These are phyloP conservation scores for Maconellicoccus hirsutus DNA, from an alignment of 1,140 invertebrate species.

Conservation along the genomic window DNA sequence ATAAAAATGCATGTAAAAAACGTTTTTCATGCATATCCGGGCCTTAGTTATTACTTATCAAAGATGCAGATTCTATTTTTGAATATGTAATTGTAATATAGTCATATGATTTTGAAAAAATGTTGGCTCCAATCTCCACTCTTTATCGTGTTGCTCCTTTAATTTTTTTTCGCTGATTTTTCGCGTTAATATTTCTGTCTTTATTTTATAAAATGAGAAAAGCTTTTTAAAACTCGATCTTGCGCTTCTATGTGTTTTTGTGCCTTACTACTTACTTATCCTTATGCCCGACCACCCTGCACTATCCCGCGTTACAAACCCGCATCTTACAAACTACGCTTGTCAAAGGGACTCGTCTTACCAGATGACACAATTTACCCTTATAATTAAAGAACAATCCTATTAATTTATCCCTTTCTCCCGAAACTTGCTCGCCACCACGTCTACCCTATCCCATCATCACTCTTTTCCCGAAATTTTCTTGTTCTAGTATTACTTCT, in stretches of 20 bases:
- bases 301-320: neutral
- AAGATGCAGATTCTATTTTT: too few relatives aligned
- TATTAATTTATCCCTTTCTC: constrained; percentile 21
- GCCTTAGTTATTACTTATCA: too few relatives aligned
- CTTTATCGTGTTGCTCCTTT: too few relatives aligned
- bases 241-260: neutral
- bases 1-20: too few relatives aligned
- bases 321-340: constrained; percentile 18
- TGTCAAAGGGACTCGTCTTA: constrained; percentile 21
- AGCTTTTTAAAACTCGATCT: neutral
- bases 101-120: too few relatives aligned
- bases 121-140: too few relatives aligned
- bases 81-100: too few relatives aligned
- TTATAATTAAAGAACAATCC: constrained; percentile 22
- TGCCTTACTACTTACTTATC: neutral
- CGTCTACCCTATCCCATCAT: neutral
- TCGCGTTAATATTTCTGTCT: too few relatives aligned
- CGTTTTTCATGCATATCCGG: too few relatives aligned
- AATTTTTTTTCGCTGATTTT: too few relatives aligned
- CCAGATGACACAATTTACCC: constrained; percentile 22
- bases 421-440: neutral
- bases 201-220: neutral
- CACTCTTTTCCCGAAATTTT: constrained; percentile 12
- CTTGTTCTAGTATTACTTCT: constrained; percentile 1
- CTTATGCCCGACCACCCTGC: neutral